Conservation (phyloP, 2,797 vertebrate genomes). For the Dromococcyx pavoninus region DNA sequence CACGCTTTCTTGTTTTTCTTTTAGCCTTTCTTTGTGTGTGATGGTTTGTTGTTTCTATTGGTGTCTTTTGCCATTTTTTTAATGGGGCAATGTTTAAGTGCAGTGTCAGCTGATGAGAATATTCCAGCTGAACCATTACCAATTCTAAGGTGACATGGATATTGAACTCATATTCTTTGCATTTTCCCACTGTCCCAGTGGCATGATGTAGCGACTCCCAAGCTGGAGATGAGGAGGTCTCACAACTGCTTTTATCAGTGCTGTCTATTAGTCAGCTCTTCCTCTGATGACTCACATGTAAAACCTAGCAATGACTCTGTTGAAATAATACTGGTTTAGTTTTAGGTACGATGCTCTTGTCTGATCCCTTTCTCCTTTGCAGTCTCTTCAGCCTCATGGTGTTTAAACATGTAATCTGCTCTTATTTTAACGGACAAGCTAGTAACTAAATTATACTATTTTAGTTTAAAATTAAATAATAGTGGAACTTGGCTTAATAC, state of each 20-base stretch:
- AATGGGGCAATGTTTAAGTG: not conserved
- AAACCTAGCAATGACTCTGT: not conserved
- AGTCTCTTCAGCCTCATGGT: not conserved
- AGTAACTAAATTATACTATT: not conserved
- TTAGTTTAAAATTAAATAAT: not conserved
- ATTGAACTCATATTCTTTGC: not conserved
- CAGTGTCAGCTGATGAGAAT: not conserved
- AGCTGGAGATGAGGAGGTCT: not conserved
- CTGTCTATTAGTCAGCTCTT: not conserved
- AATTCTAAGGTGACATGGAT: not conserved
- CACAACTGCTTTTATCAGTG: not conserved
- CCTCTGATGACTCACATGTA: not conserved
- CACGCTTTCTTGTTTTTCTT: not conserved
- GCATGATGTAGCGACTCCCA: not conserved
- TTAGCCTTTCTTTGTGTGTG: not conserved
- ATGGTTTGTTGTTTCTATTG: not conserved
- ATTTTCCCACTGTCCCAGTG: rapidly evolving
- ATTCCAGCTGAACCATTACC: not conserved
- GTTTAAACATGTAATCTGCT: not conserved
- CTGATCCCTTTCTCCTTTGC: not conserved
- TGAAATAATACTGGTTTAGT: not conserved
- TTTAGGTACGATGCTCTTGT: not conserved
- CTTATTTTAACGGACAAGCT: not conserved
- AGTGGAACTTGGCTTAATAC: not conserved
- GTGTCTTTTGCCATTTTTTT: not conserved